Evolutionary conservation across 2,888 invertebrate species (phyloP).

Genomic region (Ecliptopera silaceata): DNA sequence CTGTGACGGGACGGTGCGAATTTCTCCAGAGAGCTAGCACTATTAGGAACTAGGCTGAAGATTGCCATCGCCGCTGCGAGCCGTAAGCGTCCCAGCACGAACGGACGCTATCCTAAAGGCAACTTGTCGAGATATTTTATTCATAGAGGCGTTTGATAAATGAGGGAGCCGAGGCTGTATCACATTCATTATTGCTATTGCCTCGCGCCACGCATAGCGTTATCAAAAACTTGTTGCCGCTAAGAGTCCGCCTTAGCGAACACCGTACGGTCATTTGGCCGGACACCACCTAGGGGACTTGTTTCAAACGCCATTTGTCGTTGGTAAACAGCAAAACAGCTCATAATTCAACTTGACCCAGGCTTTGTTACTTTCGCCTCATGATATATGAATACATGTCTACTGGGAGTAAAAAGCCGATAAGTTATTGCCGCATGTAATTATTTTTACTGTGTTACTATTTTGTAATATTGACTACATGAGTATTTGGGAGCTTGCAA

Average conservation of each 20-base stretch:
- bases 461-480: slow-evolving; percentile 13
- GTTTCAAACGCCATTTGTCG: slow-evolving; percentile 69
- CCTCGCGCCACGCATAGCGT: slow-evolving; percentile 70
- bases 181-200: slow-evolving; percentile 78
- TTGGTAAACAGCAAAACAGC: slow-evolving; percentile 65
- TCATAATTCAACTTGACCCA: slow-evolving; percentile 64
- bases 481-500: not conserved
- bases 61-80: slow-evolving; percentile 67
- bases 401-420: slow-evolving; percentile 42
- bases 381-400: slow-evolving; percentile 53
- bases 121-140: slow-evolving; percentile 76
- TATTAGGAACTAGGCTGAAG: slow-evolving; percentile 61
- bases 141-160: slow-evolving; percentile 78
- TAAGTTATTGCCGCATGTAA: slow-evolving; percentile 52
- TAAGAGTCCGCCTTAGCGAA: slow-evolving; percentile 57
- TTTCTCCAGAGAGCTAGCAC: slow-evolving; percentile 66
- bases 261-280: slow-evolving; percentile 52
- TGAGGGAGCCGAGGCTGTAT: slow-evolving; percentile 71
- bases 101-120: slow-evolving; percentile 70
- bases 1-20: slow-evolving; percentile 50
- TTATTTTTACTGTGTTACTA: slow-evolving; percentile 44
- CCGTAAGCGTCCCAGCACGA: slow-evolving; percentile 69
- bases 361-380: slow-evolving; percentile 62
- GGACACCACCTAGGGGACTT: slow-evolving; percentile 64
- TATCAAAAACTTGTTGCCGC: slow-evolving; percentile 78